Conservation (phyloP, 2,113 vertebrate species). For the Melanotaenia duboulayi region DNA sequence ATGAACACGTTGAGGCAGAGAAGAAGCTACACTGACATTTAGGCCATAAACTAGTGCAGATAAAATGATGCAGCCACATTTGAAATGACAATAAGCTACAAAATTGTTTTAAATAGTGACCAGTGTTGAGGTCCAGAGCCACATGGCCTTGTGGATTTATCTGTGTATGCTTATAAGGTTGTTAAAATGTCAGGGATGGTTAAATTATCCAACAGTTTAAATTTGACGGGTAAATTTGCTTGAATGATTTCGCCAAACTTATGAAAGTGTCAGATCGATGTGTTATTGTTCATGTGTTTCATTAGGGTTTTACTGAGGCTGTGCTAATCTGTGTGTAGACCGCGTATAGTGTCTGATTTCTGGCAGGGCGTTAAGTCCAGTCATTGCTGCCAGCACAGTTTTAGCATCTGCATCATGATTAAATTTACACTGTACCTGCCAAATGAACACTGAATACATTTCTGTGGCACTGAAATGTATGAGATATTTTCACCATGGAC, state of each 20-base stretch:
- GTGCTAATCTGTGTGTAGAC: conserved; percentile 19
- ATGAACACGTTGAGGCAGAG: conserved; percentile 21
- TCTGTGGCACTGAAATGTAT: neutral
- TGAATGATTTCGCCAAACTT: conserved; percentile 19
- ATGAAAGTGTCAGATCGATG: conserved; percentile 15
- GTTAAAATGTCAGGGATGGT: conserved; percentile 5
- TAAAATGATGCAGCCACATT: conserved; percentile 26
- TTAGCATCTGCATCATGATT: conserved; percentile 33
- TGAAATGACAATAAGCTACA: conserved; percentile 47
- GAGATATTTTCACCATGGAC: neutral
- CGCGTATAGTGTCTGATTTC: conserved; percentile 7
- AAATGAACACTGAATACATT: neutral
- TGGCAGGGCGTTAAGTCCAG: conserved; percentile 36
- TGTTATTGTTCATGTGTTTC: neutral
- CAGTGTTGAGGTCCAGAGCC: neutral
- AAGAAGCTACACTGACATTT: conserved; percentile 5
- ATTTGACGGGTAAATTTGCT: conserved; percentile 30
- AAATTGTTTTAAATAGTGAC: conserved; percentile 34
- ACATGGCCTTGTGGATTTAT: conserved; percentile 10
- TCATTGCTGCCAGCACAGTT: conserved; percentile 38
- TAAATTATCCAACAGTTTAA: conserved; percentile 34
- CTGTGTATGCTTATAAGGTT: neutral
- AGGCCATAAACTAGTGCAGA: conserved; percentile 2
- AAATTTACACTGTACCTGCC: conserved; percentile 20
- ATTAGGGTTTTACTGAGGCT: conserved; percentile 27